A percentile compares a stretch with the other conserved stretches of the same genome.
phyloP scores from a whole-genome alignment of 2,888 invertebrate species.

The Limnephilus lunatus region DNA sequence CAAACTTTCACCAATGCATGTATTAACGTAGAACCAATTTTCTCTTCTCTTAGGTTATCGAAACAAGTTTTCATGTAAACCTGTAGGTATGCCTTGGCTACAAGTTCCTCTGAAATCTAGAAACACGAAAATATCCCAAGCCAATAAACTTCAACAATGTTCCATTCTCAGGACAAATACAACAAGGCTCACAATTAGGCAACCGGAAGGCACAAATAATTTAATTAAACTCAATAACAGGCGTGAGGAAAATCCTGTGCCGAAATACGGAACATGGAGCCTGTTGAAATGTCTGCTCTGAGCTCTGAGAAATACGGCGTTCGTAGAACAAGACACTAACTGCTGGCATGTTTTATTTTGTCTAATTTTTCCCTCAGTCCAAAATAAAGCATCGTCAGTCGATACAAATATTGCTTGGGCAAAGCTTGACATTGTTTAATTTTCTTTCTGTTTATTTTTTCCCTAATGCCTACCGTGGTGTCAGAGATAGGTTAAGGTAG shows the following conservation, averaged over 20 bases:
- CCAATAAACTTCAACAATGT: background rate
- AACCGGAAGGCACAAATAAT: slow-evolving; percentile 11
- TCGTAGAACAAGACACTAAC: background rate
- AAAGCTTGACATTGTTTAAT: background rate
- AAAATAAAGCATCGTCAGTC: background rate
- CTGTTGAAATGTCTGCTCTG: background rate
- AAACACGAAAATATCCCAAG: background rate
- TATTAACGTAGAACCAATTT: too few relatives aligned
- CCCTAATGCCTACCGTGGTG: background rate
- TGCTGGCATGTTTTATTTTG: background rate
- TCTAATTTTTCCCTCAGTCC: background rate
- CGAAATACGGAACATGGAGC: background rate
- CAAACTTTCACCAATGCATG: too few relatives aligned
- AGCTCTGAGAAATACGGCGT: background rate
- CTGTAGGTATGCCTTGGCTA: background rate
- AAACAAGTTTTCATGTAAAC: background rate
- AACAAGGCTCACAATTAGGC: slow-evolving; percentile 1
- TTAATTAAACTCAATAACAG: background rate
- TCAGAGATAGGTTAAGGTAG: background rate
- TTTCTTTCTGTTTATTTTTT: background rate
- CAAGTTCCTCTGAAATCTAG: background rate
- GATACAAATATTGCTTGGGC: background rate
- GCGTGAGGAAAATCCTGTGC: background rate
- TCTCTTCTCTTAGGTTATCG: too few relatives aligned
- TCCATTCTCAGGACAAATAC: background rate